Conservation (phyloP, 1,140 invertebrate species). For the Saccostrea cuccullata region DNA sequence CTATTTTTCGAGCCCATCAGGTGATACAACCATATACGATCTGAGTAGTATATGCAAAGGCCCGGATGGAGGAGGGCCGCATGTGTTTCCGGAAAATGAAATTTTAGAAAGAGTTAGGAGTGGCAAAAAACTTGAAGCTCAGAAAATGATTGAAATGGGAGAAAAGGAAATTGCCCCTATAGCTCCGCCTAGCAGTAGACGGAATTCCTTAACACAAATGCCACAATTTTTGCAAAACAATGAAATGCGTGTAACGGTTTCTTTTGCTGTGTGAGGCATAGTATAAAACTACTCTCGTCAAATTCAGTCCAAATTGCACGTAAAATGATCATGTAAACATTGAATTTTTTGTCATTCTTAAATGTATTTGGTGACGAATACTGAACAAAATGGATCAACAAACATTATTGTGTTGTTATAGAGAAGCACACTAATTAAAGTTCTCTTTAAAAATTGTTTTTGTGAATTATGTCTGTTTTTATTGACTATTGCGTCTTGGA, state of each 20-base stretch:
- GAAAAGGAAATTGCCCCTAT: background rate
- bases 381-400: too few species aligned
- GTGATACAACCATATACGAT: background rate
- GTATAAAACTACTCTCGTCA: too few species aligned
- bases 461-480: too few species aligned
- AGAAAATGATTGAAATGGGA: background rate
- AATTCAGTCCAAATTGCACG: too few species aligned
- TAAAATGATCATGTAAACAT: too few species aligned
- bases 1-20: constrained; percentile 31
- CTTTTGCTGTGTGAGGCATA: background rate
- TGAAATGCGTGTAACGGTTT: constrained; percentile 31
- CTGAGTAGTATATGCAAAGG: constrained; percentile 23
- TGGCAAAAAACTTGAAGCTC: constrained; percentile 9
- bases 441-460: too few species aligned
- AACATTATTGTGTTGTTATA: too few species aligned
- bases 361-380: too few species aligned
- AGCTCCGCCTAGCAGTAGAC: constrained; percentile 33
- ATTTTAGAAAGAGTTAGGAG: constrained; percentile 3
- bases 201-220: background rate
- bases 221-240: background rate
- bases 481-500: too few species aligned
- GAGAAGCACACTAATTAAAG: too few species aligned
- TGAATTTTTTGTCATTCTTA: too few species aligned
- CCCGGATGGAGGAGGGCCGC: background rate
- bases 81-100: constrained; percentile 16